Percentiles rank a stretch among this genome's conserved stretches.
Evolutionary conservation across 2,888 invertebrate species (phyloP).

Genomic region (Clivina fossor): DNA sequence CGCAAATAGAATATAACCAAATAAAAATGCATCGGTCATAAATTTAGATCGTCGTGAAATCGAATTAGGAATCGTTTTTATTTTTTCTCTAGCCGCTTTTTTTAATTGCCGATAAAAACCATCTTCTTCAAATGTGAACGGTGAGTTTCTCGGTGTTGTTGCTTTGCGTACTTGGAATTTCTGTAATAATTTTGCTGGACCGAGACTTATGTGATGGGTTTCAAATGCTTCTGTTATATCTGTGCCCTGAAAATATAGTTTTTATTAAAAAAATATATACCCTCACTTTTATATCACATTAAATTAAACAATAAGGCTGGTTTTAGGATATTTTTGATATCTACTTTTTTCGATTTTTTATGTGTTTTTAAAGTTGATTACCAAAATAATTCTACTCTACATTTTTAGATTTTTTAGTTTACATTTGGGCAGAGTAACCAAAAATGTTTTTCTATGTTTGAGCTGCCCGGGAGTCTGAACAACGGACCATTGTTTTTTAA

Average conservation of each 20-base stretch:
- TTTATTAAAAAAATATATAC: background rate
- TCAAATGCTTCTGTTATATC: conserved; percentile 81
- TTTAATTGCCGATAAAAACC: conserved; percentile 74
- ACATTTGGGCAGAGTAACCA: too few relatives aligned
- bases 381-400: too few relatives aligned
- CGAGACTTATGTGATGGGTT: conserved; percentile 65
- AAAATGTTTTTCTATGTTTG: too few relatives aligned
- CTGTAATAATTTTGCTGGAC: conserved; percentile 60
- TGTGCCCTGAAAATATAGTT: conserved; percentile 61
- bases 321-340: too few relatives aligned
- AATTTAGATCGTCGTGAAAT: conserved; percentile 48
- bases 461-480: too few relatives aligned
- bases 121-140: conserved; percentile 70
- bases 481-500: too few relatives aligned
- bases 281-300: too few relatives aligned
- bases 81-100: conserved; percentile 56
- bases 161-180: conserved; percentile 69
- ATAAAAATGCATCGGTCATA: conserved; percentile 50
- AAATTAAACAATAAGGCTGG: too few relatives aligned
- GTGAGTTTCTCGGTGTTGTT: conserved; percentile 63
- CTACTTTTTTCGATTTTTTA: too few relatives aligned
- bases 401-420: too few relatives aligned
- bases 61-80: conserved; percentile 57
- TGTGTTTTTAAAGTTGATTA: too few relatives aligned
- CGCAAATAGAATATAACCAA: conserved; percentile 48